Base-by-base conservation (phyloP, 1,140 invertebrate species). In the Glossosoma conforme region DNA sequence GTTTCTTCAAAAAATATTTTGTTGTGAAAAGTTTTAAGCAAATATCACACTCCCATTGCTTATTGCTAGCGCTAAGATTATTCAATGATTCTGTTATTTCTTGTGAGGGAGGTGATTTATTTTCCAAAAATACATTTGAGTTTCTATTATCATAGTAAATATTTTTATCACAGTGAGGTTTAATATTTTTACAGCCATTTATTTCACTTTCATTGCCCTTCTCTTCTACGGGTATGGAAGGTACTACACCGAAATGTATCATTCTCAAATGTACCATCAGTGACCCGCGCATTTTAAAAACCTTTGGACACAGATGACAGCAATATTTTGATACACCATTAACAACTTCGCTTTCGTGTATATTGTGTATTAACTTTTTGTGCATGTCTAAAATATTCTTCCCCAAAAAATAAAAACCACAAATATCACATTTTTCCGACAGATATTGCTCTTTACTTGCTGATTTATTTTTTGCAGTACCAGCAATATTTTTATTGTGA, bases 1-100 rank as follows among this genome's bases (percentile, higher is more conserved):
- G 89, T 69, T 93, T 93, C 69, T 91, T 91, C 28, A 91, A 67
- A 64, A 91, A 93, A 70, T 93, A 91, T 66, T 91, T 92, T 5
- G 89, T 92, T 1, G 89, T 91, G 63, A 91, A 92, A 66, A 80
- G 78, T 76, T 92, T 92, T 30, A 77, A 76, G 66, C 89, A 92
- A 15, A 89, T 80, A 60, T 91, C 86, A 64, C 89, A 92, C 62
- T 87, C 84, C 87, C 87, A 91, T 58, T 75, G 72, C 61, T 75
- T 75, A 37, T 65, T 66, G 37, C 18, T 22, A 33, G 15, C 30
- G 9, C 36, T 38, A 33, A 33, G 32, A 33, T 3, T 3, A 33
- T 33, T 33, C 15, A 13, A 18, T 4, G 3, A 4, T 38, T 38
- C 36, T 4, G 36, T 11, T 2, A 15, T 18, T 15, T 18, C 36